Conservation (phyloP, 1,140 invertebrate species). For the Philotrypesis tridentata region DNA sequence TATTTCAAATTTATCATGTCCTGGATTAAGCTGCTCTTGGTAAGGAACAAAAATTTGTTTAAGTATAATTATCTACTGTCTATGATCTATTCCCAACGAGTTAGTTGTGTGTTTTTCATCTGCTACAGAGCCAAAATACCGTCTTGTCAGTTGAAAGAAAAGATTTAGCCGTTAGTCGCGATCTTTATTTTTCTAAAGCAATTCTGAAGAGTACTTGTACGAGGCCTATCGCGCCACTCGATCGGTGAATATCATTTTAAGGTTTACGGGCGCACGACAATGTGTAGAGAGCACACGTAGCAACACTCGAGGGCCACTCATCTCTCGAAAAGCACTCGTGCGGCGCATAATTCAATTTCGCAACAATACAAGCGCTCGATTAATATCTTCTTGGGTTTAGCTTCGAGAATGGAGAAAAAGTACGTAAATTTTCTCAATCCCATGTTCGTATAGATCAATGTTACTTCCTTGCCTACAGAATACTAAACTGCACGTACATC, state of each 20-base stretch:
- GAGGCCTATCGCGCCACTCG: neutral
- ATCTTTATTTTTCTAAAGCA: too few species aligned
- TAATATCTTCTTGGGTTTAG: neutral
- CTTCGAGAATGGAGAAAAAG: neutral
- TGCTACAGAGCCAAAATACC: too few species aligned
- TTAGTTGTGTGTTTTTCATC: too few species aligned
- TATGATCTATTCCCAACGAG: too few species aligned
- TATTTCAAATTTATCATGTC: too few species aligned
- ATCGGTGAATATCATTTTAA: neutral
- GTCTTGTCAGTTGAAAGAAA: neutral
- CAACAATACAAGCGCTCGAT: neutral
- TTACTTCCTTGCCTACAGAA: neutral
- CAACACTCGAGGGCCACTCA: neutral
- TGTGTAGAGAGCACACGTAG: neutral
- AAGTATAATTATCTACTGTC: too few species aligned
- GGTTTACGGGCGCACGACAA: neutral
- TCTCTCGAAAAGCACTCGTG: neutral
- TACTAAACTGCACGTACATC: neutral
- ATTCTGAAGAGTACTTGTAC: neutral
- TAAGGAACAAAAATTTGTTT: too few species aligned
- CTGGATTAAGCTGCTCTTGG: too few species aligned
- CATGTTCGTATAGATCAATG: neutral
- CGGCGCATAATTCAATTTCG: constrained; percentile 7
- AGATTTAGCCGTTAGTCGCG: too few species aligned
- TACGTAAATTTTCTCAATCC: too few species aligned